Base-by-base conservation (phyloP, 92 coral and sea anemone species). In the Chrysogorgia sp. region DNA sequence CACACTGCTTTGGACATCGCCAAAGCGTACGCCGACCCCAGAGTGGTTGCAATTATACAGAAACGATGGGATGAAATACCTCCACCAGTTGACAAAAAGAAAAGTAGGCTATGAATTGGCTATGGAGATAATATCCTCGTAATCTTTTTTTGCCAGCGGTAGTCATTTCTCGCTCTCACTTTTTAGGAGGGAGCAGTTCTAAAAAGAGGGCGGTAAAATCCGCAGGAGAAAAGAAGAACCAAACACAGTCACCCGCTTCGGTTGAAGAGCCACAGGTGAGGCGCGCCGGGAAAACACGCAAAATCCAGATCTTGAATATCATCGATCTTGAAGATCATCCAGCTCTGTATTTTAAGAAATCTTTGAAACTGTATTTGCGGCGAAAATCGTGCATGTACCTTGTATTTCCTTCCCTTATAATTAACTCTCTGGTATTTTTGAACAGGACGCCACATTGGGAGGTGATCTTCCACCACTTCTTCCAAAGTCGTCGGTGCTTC, bases 61-160 rank as follows among this genome's bases (percentile, higher is more conserved):
- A 96, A 96, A 75, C 69, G 99, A 67, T 96, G 99, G 99, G 99
- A 96, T 76, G 99, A 96, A 80, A 96, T 96, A 10, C 99, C 99
- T 26, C 99, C 99, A 0, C 99, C 99, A 0, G 99, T 96, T 65
- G 91, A 96, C 49, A 96, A 96, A 84, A 92, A 92, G 77, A 72
- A 69, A 80, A 90, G 99, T 96, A 83, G 61, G 97, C 87, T 72
- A 0, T 9, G 21, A 30, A 20, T 30, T 31, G 48, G 20, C 13
- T 25, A 4, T 25, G n/a, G n/a, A 12, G 29, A 25, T 61, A 26
- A 20, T 58, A n/a, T 58, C 1, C 19, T 12, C 7, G 57, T 23
- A 13, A 19, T 9, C 21, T 4, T 19, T 48, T 4, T 67, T 10
- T 41, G 7, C 32, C 2, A 67, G 57, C 25, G 24, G 63, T 3